These are phyloP conservation scores for Limnothrissa miodon DNA, from an alignment of 2,113 vertebrate species.

Conservation along the genomic window DNA sequence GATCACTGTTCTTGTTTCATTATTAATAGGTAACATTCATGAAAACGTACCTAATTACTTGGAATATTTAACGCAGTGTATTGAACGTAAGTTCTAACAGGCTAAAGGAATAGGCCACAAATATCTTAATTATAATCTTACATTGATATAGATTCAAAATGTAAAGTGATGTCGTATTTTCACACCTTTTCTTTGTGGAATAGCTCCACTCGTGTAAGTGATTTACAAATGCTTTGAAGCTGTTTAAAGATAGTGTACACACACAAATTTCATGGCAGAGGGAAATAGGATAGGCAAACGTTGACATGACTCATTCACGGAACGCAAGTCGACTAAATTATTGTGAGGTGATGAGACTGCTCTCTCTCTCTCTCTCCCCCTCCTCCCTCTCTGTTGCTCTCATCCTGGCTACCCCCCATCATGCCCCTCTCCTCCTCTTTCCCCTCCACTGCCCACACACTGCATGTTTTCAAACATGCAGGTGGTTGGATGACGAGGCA, in stretches of 20 bases:
- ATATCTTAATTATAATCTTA: background rate
- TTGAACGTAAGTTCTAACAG: background rate
- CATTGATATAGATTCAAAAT: background rate
- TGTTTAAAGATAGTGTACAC: background rate
- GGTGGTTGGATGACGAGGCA: conserved; percentile 51
- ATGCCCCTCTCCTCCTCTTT: background rate
- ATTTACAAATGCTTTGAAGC: background rate
- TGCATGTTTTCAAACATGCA: conserved; percentile 10
- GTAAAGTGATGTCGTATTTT: background rate
- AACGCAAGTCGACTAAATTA: conserved; percentile 33
- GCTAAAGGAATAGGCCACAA: background rate
- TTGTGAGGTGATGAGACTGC: conserved; percentile 8
- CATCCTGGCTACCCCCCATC: background rate
- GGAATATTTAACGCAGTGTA: background rate
- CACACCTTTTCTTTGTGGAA: background rate
- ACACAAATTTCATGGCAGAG: background rate
- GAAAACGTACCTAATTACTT: background rate
- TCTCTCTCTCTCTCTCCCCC: background rate
- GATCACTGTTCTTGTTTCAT: background rate
- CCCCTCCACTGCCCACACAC: background rate
- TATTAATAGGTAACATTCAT: background rate
- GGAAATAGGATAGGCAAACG: background rate
- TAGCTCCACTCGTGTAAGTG: background rate
- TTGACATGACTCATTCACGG: conserved; percentile 30
- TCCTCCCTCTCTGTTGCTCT: background rate